Base-by-base conservation (phyloP, 2,113 vertebrate species). In the Australoheros scitulus region DNA sequence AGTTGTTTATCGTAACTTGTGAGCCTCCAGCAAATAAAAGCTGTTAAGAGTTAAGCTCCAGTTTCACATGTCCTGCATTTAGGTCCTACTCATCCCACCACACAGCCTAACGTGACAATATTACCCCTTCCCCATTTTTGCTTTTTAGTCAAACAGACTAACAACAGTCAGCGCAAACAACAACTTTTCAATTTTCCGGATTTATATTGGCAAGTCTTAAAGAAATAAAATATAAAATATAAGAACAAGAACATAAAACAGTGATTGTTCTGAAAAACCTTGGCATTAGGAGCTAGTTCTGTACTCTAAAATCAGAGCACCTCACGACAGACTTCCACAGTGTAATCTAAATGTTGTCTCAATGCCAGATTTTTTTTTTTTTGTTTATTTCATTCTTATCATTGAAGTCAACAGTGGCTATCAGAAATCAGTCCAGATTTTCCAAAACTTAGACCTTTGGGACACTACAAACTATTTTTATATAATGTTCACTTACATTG, bases 331-430 rank as follows among this genome's bases (percentile, higher is more conserved):
- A 70, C 32, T 20, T 22, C 36, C 7, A 17, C n/a, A 56, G 47
- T 80, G 24, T 63, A 20, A 2, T 4, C 41, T 56, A 52, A 74
- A 58, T 74, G n/a, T 78, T 83, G 58, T 80, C 36, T 55, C 20
- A 61, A 7, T 68, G 76, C 29, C 56, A 88, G 29, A 59, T 61
- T 86, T 77, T n/a, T 76, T 78, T 63, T 76, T 78, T 60, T 79
- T 82, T 22, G 22, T 74, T 85, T 81, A 70, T 85, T 89, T 47
- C 56, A 34, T 65, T 57, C 77, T 80, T 78, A 77, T 87, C 15
- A 72, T 29, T n/a, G 57, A 61, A 82, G 58, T 83, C 78, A 88
- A 88, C 56, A 84, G 56, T 76, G 63, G 76, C 10, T 7, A 77
- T 83, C 60, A 79, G 50, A 81, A 83, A 63, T 26, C 72, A 80